Percentiles rank a stretch among this genome's conserved stretches.
phyloP scores from a whole-genome alignment of 2,888 invertebrate genomes.

The Andrena fulva region DNA sequence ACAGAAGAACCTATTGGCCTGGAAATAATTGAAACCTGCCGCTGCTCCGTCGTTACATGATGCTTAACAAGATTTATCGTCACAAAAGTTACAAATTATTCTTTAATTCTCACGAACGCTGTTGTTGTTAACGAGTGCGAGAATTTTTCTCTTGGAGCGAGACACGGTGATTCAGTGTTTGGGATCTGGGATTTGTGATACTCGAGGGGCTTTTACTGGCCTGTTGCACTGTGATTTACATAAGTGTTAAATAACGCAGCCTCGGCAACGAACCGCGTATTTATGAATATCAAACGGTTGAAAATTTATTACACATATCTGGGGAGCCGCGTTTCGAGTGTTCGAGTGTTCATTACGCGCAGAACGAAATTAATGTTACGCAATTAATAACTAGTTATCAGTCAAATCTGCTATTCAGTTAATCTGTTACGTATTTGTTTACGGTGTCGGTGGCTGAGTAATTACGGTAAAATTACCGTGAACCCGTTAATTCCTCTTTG shows the following conservation, averaged over 20 bases:
- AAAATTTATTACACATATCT: constrained; percentile 22
- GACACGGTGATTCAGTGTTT: constrained; percentile 25
- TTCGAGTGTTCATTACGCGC: neutral
- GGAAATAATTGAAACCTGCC: too few relatives aligned
- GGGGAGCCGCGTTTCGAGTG: neutral
- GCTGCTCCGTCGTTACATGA: too few relatives aligned
- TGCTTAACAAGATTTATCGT: too few relatives aligned
- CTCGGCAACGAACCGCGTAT: constrained; percentile 38
- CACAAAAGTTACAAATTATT: too few relatives aligned
- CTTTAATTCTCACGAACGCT: constrained; percentile 31
- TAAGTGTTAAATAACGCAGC: constrained; percentile 61
- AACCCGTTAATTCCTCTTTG: too few relatives aligned
- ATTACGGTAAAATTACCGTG: neutral
- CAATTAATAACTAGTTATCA: constrained; percentile 13
- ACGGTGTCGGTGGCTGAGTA: neutral
- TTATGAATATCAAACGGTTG: constrained; percentile 44
- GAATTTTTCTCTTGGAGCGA: constrained; percentile 26
- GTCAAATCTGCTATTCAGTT: neutral
- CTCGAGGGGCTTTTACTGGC: constrained; percentile 18
- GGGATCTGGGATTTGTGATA: constrained; percentile 50
- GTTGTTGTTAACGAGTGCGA: constrained; percentile 33
- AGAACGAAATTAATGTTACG: constrained; percentile 25
- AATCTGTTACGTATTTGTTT: neutral
- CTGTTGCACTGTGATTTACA: constrained; percentile 61
- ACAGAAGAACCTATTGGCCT: neutral